phyloP scores from a whole-genome alignment of 2,888 invertebrate species.

The Eristalis intricaria region DNA sequence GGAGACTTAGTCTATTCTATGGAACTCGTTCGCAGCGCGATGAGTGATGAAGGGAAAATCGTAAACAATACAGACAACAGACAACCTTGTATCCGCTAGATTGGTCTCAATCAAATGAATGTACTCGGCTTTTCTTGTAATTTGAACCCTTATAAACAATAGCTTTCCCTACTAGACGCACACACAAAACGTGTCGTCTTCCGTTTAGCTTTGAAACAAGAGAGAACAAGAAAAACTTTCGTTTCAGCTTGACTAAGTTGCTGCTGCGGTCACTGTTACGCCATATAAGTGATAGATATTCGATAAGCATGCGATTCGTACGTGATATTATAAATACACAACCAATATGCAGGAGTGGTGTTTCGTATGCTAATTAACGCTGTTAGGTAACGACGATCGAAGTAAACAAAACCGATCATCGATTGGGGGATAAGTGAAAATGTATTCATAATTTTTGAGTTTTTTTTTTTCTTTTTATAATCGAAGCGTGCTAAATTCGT shows the following conservation, averaged over 20 bases:
- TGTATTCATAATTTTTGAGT: not conserved
- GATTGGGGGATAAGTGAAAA: not conserved
- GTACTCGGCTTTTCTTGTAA: not conserved
- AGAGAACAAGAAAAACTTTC: not conserved
- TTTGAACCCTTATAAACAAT: not conserved
- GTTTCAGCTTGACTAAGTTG: not conserved
- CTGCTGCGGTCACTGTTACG: not conserved
- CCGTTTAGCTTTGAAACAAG: not conserved
- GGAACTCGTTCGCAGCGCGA: not conserved
- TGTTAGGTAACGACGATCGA: not conserved
- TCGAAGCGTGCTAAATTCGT: not conserved
- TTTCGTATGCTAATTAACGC: slow-evolving; percentile 29
- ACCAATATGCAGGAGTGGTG: slow-evolving; percentile 14
- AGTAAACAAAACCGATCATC: slow-evolving; percentile 1
- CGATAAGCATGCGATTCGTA: slow-evolving; percentile 12
- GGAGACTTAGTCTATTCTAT: not conserved
- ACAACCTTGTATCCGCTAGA: slow-evolving; percentile 2
- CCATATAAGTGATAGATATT: not conserved
- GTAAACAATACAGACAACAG: slow-evolving; percentile 14
- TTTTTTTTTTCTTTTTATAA: not conserved
- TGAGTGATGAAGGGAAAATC: slow-evolving; percentile 36
- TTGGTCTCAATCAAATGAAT: slow-evolving; percentile 3
- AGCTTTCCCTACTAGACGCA: not conserved
- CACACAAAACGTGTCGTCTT: not conserved
- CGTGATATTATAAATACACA: slow-evolving; percentile 13